Percentiles rank a stretch among this genome's conserved stretches.
These are phyloP conservation scores for Neotragus moschatus DNA, from an alignment of 2,113 vertebrate genomes.

Conservation along the genomic window DNA sequence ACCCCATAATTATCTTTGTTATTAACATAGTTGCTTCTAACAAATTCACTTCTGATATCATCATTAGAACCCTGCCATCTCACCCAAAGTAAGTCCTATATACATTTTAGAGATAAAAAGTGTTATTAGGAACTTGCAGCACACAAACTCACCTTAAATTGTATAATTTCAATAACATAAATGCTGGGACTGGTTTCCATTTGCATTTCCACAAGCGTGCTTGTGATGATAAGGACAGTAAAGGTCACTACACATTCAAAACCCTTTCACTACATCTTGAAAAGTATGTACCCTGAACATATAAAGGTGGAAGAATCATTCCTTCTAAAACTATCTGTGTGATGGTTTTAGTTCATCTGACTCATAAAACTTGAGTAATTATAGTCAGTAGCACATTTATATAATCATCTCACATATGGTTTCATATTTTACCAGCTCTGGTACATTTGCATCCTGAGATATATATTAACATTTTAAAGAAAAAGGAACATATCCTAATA, in stretches of 20 bases:
- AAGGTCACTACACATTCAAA: background rate
- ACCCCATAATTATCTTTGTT: background rate
- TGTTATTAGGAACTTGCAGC: background rate
- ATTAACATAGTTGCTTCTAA: background rate
- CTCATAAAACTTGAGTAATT: slow-evolving; percentile 54
- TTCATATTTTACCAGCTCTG: slow-evolving; percentile 32
- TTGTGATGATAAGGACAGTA: background rate
- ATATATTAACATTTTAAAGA: slow-evolving; percentile 42
- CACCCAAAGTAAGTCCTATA: background rate
- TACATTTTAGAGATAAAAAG: background rate
- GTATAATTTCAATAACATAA: background rate
- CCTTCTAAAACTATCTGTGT: background rate
- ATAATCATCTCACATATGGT: slow-evolving; percentile 16
- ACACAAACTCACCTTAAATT: background rate
- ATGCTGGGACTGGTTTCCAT: background rate
- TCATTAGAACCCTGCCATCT: background rate
- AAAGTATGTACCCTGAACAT: background rate
- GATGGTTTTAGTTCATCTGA: slow-evolving; percentile 24
- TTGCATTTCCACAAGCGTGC: background rate
- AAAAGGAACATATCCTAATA: slow-evolving; percentile 47
- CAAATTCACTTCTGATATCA: background rate
- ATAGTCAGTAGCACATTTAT: slow-evolving; percentile 41
- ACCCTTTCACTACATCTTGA: background rate
- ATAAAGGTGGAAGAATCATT: background rate
- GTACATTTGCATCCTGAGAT: background rate